Conservation (phyloP, 2,113 vertebrate genomes). For the Octodon degus region DNA sequence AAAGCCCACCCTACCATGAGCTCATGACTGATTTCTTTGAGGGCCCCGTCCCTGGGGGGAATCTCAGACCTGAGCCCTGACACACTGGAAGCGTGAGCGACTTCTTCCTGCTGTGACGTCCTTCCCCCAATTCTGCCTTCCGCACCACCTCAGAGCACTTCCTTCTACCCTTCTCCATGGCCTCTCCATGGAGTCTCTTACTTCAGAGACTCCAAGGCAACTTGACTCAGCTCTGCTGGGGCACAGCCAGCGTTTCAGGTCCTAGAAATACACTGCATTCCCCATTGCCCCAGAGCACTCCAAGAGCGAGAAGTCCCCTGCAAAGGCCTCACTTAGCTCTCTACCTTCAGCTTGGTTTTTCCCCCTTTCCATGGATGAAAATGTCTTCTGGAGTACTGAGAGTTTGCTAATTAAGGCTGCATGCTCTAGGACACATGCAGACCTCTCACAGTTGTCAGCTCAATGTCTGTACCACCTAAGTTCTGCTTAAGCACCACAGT, state of each 20-base stretch:
- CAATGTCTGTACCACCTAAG: neutral
- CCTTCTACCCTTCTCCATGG: neutral
- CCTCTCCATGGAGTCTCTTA: neutral
- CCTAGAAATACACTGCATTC: neutral
- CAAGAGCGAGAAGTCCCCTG: fast-evolving
- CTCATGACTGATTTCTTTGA: neutral
- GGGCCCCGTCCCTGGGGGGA: neutral
- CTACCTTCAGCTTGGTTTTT: neutral
- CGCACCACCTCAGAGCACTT: neutral
- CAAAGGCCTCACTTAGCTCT: neutral
- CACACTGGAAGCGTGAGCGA: neutral
- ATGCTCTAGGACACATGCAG: neutral
- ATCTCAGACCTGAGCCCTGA: neutral
- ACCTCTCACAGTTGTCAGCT: neutral
- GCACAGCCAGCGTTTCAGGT: neutral
- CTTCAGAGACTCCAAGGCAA: neutral
- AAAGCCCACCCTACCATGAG: neutral
- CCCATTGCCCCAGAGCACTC: neutral
- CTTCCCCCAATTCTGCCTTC: neutral
- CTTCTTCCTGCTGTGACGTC: neutral
- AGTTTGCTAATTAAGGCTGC: neutral
- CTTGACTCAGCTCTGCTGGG: neutral
- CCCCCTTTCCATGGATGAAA: neutral
- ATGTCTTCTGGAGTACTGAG: neutral
- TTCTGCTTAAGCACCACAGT: neutral